Percentiles rank a stretch among this genome's conserved stretches.
These are phyloP conservation scores for Tupaia chinensis DNA, from an alignment of 2,113 vertebrate species.

Conservation along the genomic window DNA sequence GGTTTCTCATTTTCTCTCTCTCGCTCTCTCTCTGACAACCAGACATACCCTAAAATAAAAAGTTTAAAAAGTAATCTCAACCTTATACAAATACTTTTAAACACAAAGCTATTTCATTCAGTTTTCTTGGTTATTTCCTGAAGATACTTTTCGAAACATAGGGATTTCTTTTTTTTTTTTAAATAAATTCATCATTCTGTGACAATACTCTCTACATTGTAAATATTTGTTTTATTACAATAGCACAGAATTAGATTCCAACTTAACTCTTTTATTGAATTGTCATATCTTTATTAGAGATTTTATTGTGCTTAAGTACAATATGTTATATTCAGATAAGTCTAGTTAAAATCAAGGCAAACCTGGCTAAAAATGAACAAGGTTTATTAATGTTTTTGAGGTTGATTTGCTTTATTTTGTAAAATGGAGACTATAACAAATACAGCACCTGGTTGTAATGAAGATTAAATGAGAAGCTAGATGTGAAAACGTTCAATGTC, in stretches of 20 bases:
- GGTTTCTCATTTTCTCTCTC: no score
- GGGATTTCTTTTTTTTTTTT: not conserved
- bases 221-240: slow-evolving; percentile 54
- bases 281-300: not conserved
- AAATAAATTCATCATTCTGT: slow-evolving; percentile 46
- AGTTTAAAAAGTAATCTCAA: not conserved
- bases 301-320: slow-evolving; percentile 32
- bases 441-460: not conserved
- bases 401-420: slow-evolving; percentile 25
- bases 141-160: slow-evolving; percentile 20
- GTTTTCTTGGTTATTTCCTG: slow-evolving; percentile 25
- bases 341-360: slow-evolving; percentile 6
- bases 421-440: slow-evolving; percentile 5
- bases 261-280: slow-evolving; percentile 32
- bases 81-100: slow-evolving; percentile 24
- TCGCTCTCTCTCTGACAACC: no score
- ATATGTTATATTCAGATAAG: slow-evolving; percentile 19
- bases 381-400: not conserved
- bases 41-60: no score
- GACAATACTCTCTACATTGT: slow-evolving; percentile 14
- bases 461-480: not conserved
- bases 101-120: not conserved
- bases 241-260: slow-evolving; percentile 42
- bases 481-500: not conserved
- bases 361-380: slow-evolving; percentile 3